These are phyloP conservation scores for Adela reaumurella DNA, from an alignment of 2,888 invertebrate genomes.

Conservation along the genomic window DNA sequence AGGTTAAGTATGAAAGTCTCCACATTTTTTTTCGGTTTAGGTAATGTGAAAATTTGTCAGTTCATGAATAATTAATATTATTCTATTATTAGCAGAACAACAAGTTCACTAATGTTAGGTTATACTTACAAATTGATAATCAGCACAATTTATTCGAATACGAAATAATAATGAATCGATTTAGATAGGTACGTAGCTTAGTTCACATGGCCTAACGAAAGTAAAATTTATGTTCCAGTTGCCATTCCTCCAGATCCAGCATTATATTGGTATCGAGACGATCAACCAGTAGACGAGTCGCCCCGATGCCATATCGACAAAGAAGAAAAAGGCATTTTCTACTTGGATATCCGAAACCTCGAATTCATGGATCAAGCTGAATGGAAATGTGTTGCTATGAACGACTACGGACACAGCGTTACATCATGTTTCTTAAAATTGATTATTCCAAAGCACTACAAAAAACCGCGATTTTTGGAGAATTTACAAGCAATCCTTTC, in stretches of 20 bases:
- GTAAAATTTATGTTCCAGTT: too few species aligned
- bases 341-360: slow-evolving; percentile 67
- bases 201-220: too few species aligned
- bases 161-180: too few species aligned
- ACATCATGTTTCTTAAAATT: slow-evolving; percentile 84
- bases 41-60: not conserved
- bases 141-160: too few species aligned
- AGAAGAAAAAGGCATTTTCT: slow-evolving; percentile 69
- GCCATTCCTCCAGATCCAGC: slow-evolving; percentile 77
- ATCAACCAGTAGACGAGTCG: slow-evolving; percentile 67
- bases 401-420: slow-evolving; percentile 85
- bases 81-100: too few species aligned
- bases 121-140: too few species aligned
- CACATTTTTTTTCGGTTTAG: not conserved
- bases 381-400: slow-evolving; percentile 88
- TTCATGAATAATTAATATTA: too few species aligned
- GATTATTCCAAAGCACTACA: slow-evolving; percentile 82
- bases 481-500: slow-evolving; percentile 80
- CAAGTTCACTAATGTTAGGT: too few species aligned
- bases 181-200: too few species aligned
- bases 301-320: slow-evolving; percentile 63
- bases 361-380: slow-evolving; percentile 86
- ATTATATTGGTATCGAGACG: slow-evolving; percentile 86
- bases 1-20: not conserved
- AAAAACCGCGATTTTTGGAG: slow-evolving; percentile 84